Base-by-base conservation (phyloP, 2,113 vertebrate genomes). In the Macroglossus sobrinus region DNA sequence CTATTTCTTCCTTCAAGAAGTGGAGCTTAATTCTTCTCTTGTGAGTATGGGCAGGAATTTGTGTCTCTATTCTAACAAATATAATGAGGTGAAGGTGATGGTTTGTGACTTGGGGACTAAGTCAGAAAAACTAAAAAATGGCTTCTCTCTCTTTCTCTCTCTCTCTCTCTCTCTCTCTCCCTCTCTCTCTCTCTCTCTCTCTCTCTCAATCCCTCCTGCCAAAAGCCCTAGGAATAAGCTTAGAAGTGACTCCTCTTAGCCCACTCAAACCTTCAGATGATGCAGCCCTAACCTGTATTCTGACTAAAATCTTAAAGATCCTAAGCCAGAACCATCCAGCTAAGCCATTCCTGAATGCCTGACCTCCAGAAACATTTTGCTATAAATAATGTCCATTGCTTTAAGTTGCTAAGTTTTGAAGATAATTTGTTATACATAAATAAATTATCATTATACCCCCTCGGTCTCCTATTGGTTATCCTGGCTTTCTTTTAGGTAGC, bases 241-340 rank as follows among this genome's bases (percentile, higher is more conserved):
- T 40, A 35, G 30, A 71, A 55, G 11, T 19, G 35, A 78, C 21
- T 33, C 4, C 1, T 47, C 11, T 12, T 22, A 30, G 8, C 33
- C 24, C 21, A 45, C 0, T 64, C 38, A 40, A 8, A 4, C 3
- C 38, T 59, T 33, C 38, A 72, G 26, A 59, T 11, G 40, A 45
- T 26, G 15, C 16, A 30, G 35, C 22, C 13, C 1, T 4, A 19
- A 9, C 22, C 3, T 14, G 2, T 8, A 11, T 5, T 24, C 19
- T 61, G 16, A 26, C 4, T 18, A 64, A 38, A 57, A 33, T 3
- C 28, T 45, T 11, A 19, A 38, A 80, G 50, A 75, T 9, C 45
- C 28, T 16, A 43, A 45, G 16, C 43, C 28, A 69, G n/a, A 76
- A 38, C 35, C n/a, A 28, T 7, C 6, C 21, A 33, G 2, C 16